Conservation (phyloP, 2,888 invertebrate species). For the Rhyacophila evoluta region DNA sequence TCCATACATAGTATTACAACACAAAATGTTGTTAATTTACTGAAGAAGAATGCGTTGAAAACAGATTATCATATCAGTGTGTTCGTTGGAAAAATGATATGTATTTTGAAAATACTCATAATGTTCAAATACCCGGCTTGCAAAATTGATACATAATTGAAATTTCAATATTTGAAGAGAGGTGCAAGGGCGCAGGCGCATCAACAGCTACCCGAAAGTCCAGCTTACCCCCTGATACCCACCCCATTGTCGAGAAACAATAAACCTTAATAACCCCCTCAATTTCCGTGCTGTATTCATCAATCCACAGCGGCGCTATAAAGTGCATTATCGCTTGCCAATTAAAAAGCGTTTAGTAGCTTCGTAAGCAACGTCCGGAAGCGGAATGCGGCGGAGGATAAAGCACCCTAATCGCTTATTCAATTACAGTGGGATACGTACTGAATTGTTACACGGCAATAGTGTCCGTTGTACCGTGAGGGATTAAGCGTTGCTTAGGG, state of each 20-base stretch:
- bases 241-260: slow-evolving; percentile 26
- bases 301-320: slow-evolving; percentile 30
- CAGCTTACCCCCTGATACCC: neutral
- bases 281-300: slow-evolving; percentile 26
- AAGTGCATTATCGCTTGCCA: slow-evolving; percentile 38
- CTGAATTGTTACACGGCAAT: neutral
- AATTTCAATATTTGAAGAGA: slow-evolving; percentile 44
- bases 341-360: slow-evolving; percentile 29
- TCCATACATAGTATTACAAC: no score
- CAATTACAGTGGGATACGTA: slow-evolving; percentile 27
- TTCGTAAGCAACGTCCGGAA: neutral
- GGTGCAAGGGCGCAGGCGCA: neutral
- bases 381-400: slow-evolving; percentile 27
- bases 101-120: neutral
- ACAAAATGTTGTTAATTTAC: no score
- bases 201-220: slow-evolving; percentile 13
- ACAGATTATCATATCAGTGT: neutral
- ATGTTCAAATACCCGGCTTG: slow-evolving; percentile 30
- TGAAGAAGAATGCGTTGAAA: no score
- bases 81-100: neutral
- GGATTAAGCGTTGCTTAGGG: slow-evolving; percentile 34
- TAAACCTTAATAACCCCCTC: slow-evolving; percentile 27
- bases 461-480: slow-evolving; percentile 31
- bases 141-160: slow-evolving; percentile 44
- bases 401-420: slow-evolving; percentile 32